Base-by-base conservation (phyloP, 2,113 vertebrate genomes). In the Siniperca knerii region DNA sequence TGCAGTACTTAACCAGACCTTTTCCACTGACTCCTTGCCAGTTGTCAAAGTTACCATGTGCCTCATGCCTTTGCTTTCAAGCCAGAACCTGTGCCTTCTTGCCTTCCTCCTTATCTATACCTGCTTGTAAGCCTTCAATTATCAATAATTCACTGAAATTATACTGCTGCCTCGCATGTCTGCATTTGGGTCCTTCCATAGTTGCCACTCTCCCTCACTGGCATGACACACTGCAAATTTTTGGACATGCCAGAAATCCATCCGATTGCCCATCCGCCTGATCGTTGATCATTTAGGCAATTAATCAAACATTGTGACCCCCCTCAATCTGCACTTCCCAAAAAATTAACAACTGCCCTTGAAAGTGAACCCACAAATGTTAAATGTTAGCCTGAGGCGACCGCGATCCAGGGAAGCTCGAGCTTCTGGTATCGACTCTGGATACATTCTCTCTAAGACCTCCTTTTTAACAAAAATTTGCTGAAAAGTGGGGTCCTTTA, bases 391-490 rank as follows among this genome's bases (percentile, higher is more conserved):
- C 67, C 44, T 23, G 21, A 82, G 67, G 62, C 21, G 20, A 83
- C 48, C n/a, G 67, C 10, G 33, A 81, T 60, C 25, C 77, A 35
- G 18, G 50, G 57, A 50, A 71, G 37, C 33, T 67, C 1, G 6
- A 23, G 74, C 42, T 8, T 73, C 52, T 74, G 40, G 73, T 57
- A 61, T 16, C 25, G 16, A 57, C n/a, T 80, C 29, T 60, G 68
- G n/a, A 77, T 61, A 35, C 1, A 15, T 46, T 69, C 18, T 62
- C 29, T 68, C 40, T 76, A 60, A 72, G 84, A 62, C 84, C 84
- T 91, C 68, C 20, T 83, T 87, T 1, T 55, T 13, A 75, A 74
- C 8, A 64, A 65, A 74, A n/a, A 55, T 74, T 48, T 76, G 10
- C 16, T 61, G 37, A 61, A 15, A 86, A 79, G 54, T 20, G 72